Conservation (phyloP, 2,113 vertebrate genomes). For the Mandrillus leucophaeus region DNA sequence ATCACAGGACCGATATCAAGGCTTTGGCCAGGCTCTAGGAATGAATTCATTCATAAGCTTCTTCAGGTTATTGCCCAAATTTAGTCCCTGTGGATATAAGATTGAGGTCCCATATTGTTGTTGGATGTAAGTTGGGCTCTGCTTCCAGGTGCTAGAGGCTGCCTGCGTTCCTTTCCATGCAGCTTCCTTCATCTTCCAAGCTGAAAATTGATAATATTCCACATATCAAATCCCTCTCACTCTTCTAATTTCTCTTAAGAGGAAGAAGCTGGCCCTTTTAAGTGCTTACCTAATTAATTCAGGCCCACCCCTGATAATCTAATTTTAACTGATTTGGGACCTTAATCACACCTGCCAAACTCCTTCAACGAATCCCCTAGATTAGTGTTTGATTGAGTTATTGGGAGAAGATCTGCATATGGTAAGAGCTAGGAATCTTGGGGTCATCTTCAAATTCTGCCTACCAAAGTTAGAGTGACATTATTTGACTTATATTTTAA, state of each 20-base stretch:
- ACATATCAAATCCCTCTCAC: not conserved
- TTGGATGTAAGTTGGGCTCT: not conserved
- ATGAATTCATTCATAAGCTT: not conserved
- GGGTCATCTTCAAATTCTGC: not conserved
- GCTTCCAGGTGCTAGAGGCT: not conserved
- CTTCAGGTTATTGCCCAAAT: not conserved
- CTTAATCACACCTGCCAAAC: not conserved
- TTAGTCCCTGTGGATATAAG: not conserved
- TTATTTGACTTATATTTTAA: not conserved
- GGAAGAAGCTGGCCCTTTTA: not conserved
- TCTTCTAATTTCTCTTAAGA: not conserved
- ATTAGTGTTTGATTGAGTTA: not conserved
- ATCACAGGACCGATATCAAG: not conserved
- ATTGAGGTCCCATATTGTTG: not conserved
- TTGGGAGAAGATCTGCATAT: not conserved
- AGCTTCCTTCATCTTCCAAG: not conserved
- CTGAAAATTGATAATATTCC: not conserved
- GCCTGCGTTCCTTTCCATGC: not conserved
- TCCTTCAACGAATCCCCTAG: not conserved
- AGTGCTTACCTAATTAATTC: not conserved
- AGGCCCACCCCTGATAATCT: not conserved
- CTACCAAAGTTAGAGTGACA: not conserved
- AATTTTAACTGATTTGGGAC: not conserved
- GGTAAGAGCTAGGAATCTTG: not conserved
- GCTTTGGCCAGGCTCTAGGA: not conserved